phyloP scores from a whole-genome alignment of 2,113 vertebrate species.

The Forbesichthys agassizii region DNA sequence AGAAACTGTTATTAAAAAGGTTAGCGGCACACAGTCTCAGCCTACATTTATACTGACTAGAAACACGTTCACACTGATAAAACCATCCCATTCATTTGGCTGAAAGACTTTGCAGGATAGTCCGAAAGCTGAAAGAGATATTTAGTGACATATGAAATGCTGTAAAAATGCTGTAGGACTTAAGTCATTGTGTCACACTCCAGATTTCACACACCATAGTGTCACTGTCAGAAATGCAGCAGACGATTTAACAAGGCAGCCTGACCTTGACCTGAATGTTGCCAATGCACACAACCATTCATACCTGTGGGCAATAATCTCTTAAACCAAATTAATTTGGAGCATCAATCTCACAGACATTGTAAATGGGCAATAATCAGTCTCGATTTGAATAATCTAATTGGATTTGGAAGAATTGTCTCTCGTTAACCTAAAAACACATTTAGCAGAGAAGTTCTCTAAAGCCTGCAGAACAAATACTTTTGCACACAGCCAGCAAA shows the following conservation, averaged over 20 bases:
- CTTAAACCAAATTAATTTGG: conserved; percentile 73
- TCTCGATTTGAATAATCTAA: conserved; percentile 65
- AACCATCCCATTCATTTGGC: neutral
- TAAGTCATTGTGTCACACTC: conserved; percentile 8
- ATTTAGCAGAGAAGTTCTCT: conserved; percentile 53
- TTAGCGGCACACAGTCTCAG: neutral
- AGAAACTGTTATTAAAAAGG: conserved; percentile 4
- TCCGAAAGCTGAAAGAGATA: too few species aligned
- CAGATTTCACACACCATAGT: too few species aligned
- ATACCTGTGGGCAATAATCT: conserved; percentile 72
- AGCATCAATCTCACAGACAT: conserved; percentile 63
- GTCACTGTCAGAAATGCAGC: conserved; percentile 8
- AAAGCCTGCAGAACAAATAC: conserved; percentile 17
- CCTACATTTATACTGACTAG: neutral
- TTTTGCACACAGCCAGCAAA: neutral
- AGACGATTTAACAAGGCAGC: conserved; percentile 34
- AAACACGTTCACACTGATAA: neutral
- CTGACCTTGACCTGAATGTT: conserved; percentile 78
- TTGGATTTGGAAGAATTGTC: conserved; percentile 59
- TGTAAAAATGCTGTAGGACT: neutral
- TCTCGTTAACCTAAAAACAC: conserved; percentile 73
- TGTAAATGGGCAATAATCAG: conserved; percentile 64
- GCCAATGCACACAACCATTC: conserved; percentile 59
- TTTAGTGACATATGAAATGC: too few species aligned
- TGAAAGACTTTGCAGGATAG: too few species aligned